These are phyloP conservation scores for Pomatostomus ruficeps DNA, from an alignment of 2,113 vertebrate species.

Conservation along the genomic window DNA sequence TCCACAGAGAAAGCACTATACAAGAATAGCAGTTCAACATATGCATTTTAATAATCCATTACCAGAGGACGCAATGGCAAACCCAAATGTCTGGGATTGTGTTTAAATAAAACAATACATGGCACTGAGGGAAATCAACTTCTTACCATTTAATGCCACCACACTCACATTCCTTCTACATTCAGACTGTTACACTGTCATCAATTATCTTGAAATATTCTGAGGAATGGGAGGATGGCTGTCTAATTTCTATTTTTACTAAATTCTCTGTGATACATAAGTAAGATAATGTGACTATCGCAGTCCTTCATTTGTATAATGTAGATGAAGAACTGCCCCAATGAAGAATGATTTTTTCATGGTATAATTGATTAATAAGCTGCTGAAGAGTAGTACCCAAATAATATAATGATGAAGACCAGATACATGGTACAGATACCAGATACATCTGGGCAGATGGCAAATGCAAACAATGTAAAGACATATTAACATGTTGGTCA, in stretches of 20 bases:
- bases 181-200: neutral
- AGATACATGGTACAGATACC: neutral
- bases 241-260: neutral
- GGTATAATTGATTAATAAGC: neutral
- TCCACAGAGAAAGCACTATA: neutral
- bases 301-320: neutral
- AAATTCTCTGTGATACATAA: neutral
- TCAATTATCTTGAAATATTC: neutral
- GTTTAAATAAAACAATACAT: conserved; percentile 3
- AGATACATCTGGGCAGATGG: neutral
- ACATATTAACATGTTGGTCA: neutral
- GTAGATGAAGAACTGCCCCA: neutral
- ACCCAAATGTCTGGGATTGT: neutral
- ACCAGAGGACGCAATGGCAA: neutral
- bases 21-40: neutral
- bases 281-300: neutral
- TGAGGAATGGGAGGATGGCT: neutral
- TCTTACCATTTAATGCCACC: neutral
- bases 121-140: neutral
- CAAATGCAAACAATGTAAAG: neutral
- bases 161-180: neutral
- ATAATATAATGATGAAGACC: neutral
- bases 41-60: neutral
- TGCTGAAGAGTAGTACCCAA: neutral
- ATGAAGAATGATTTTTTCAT: neutral